phyloP scores from a whole-genome alignment of 2,113 vertebrate species.

The Typhlomys cinereus region DNA sequence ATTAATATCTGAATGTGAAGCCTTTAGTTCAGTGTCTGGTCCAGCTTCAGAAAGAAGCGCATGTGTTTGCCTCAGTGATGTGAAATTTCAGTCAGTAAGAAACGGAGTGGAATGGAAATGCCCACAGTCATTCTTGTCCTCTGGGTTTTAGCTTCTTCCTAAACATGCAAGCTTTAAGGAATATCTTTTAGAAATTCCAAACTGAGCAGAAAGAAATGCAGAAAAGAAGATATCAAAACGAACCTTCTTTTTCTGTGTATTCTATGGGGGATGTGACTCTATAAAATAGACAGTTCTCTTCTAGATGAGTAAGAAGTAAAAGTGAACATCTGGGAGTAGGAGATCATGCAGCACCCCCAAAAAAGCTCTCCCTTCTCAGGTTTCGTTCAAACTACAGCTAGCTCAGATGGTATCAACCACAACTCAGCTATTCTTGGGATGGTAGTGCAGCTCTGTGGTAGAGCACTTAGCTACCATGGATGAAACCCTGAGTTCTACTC shows the following conservation, averaged over 20 bases:
- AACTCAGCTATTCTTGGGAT: not conserved
- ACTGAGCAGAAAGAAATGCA: not conserved
- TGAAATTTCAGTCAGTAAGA: not conserved
- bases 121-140: not conserved
- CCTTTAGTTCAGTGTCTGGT: not conserved
- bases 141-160: not conserved
- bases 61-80: accelerated
- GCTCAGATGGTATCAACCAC: not conserved
- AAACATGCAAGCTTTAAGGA: not conserved
- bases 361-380: not conserved
- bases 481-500: not conserved
- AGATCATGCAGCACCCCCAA: not conserved
- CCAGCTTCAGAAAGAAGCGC: not conserved
- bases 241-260: not conserved
- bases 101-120: not conserved
- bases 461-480: not conserved
- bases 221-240: not conserved
- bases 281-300: not conserved
- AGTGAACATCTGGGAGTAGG: not conserved
- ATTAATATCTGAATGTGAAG: not conserved
- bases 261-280: not conserved
- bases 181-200: not conserved
- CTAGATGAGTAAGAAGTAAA: not conserved
- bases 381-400: not conserved
- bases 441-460: not conserved